A percentile compares a stretch with the other conserved stretches of the same genome.
Conservation (phyloP, 2,888 invertebrate species). For the Oligia fasciuncula region DNA sequence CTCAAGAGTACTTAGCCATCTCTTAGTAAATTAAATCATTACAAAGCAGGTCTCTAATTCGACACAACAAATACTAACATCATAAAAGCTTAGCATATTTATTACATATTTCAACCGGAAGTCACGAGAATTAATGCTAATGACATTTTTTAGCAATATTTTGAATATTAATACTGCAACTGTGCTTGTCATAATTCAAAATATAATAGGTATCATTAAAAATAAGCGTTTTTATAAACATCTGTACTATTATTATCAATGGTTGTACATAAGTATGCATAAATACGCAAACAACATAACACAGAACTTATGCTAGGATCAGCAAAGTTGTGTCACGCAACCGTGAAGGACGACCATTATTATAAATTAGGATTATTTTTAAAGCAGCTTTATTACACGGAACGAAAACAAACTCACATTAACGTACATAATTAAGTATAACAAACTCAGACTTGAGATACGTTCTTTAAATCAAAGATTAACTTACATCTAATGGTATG, state of each 20-base stretch:
- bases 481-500: background rate
- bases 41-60: constrained; percentile 18
- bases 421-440: background rate
- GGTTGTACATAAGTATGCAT: background rate
- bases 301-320: background rate
- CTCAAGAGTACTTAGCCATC: constrained; percentile 2
- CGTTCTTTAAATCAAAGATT: background rate
- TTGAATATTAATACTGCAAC: constrained; percentile 17
- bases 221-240: constrained; percentile 13
- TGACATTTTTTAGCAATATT: constrained; percentile 22
- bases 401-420: background rate
- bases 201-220: constrained; percentile 10
- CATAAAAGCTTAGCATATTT: constrained; percentile 36
- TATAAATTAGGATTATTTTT: constrained; percentile 2
- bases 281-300: background rate
- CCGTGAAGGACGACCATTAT: constrained; percentile 27
- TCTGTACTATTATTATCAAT: background rate
- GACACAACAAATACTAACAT: constrained; percentile 27
- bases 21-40: constrained; percentile 41
- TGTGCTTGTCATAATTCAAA: constrained; percentile 10
- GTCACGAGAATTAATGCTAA: constrained; percentile 21
- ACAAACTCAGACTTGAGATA: background rate
- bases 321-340: background rate
- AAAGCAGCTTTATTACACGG: background rate
- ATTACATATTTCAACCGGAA: constrained; percentile 38